Evolutionary conservation across 2,797 vertebrate species (phyloP).

Genomic region (Lerista edwardsae): DNA sequence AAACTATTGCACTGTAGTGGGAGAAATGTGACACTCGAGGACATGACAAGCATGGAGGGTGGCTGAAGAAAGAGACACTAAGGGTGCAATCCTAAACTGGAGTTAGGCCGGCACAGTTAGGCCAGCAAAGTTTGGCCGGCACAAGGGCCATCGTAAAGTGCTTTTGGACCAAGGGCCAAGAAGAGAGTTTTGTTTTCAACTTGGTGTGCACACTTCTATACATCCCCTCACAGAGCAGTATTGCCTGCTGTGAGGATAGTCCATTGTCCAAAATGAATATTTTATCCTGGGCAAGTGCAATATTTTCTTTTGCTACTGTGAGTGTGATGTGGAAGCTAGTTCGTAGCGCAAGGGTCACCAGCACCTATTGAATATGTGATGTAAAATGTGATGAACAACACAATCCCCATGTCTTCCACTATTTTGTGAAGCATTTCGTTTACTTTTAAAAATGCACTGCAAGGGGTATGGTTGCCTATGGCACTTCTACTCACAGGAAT

Average conservation of each 20-base stretch:
- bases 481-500: background rate
- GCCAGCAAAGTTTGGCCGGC: too few relatives aligned
- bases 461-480: background rate
- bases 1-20: background rate
- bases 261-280: background rate
- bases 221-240: background rate
- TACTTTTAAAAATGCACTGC: background rate
- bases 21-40: background rate
- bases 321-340: background rate
- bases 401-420: background rate
- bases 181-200: background rate
- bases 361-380: background rate
- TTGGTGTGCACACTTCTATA: background rate
- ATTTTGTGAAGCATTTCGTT: background rate
- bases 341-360: background rate
- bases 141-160: too few relatives aligned
- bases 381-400: background rate
- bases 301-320: background rate
- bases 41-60: background rate
- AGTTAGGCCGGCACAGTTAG: too few relatives aligned
- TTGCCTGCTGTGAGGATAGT: background rate
- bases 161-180: too few relatives aligned
- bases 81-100: too few relatives aligned
- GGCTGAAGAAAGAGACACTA: background rate
- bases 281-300: background rate